Evolutionary conservation across 2,888 invertebrate genomes (phyloP).

Genomic region (Folsomia candida): DNA sequence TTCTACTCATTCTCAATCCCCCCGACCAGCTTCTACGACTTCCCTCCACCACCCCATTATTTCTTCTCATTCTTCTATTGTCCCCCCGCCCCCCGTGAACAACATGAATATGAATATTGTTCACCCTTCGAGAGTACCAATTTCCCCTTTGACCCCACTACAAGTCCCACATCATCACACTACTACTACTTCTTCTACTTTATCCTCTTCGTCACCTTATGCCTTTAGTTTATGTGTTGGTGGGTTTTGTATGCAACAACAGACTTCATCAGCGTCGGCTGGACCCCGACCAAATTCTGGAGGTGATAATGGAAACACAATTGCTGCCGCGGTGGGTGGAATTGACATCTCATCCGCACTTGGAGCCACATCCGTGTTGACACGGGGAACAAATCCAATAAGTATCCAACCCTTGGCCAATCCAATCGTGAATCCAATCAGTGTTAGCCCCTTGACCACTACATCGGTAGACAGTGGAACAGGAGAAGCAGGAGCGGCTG

Average conservation of each 20-base stretch:
- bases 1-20: no score
- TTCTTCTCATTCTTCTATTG: no score
- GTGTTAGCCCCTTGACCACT: constrained; percentile 1
- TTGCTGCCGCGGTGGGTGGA: neutral
- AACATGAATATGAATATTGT: constrained; percentile 40
- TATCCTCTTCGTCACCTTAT: constrained; percentile 37
- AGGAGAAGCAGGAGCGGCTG: no score
- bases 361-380: no score
- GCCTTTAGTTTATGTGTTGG: constrained; percentile 44
- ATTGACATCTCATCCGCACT: no score
- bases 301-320: constrained; percentile 1
- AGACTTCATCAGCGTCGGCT: constrained; percentile 15
- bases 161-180: constrained; percentile 39
- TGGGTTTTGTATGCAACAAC: constrained; percentile 45
- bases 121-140: constrained; percentile 27
- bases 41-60: neutral
- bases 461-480: no score
- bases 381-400: no score
- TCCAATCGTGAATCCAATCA: no score
- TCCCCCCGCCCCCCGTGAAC: constrained; percentile 38
- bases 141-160: constrained; percentile 32
- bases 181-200: no score
- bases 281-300: neutral
- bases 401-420: no score
- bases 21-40: no score